Evolutionary conservation across 2,797 vertebrate species (phyloP).

Genomic region (Cynopterus sphinx): DNA sequence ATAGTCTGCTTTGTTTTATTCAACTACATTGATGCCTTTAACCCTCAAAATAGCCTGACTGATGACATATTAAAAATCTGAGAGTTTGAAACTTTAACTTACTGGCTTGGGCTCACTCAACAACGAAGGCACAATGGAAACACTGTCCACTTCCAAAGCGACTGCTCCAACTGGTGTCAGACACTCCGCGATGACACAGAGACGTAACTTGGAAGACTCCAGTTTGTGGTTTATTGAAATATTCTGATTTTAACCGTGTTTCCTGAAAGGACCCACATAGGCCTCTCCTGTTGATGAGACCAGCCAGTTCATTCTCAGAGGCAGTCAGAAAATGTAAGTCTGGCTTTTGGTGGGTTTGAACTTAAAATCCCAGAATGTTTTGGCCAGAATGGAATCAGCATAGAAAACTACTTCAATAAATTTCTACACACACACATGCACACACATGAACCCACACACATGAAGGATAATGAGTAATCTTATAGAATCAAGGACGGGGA

Average conservation of each 20-base stretch:
- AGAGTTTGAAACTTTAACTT: background rate
- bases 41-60: background rate
- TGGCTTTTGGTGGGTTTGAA: background rate
- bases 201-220: background rate
- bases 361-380: background rate
- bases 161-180: background rate
- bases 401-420: background rate
- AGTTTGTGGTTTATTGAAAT: background rate
- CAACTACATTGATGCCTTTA: background rate
- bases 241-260: background rate
- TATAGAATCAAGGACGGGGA: background rate
- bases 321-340: background rate
- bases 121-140: too few relatives aligned
- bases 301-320: background rate
- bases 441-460: background rate
- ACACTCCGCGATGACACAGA: background rate
- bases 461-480: background rate
- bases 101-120: background rate
- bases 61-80: background rate
- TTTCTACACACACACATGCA: background rate
- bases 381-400: background rate
- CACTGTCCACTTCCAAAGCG: background rate
- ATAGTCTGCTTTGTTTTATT: background rate
- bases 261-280: background rate
- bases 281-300: background rate